Base-by-base conservation (phyloP, 2,113 vertebrate species). In the Hypomesus transpacificus region DNA sequence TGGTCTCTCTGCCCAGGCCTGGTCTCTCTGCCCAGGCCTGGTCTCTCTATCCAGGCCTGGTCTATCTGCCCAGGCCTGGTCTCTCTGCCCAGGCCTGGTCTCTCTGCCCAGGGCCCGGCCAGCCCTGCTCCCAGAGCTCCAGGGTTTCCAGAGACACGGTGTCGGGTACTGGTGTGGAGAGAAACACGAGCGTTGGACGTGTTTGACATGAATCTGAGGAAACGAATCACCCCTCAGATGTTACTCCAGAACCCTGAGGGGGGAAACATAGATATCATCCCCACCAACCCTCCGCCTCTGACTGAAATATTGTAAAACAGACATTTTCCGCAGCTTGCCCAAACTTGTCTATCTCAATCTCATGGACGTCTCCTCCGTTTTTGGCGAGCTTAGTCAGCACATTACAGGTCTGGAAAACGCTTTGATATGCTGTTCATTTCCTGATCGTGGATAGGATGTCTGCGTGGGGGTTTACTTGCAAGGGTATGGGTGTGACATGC, bases 171-270 rank as follows among this genome's bases (percentile, higher is more conserved):
- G 60, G 79, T 65, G 73, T 79, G 28, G 70, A 56, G 39, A 71
- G 66, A 79, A 80, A 66, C 63, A 70, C 69, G 68, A 67, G 64
- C 74, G 73, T 78, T 74, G 80, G 78, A 83, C 74, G 9, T 61
- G 28, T 79, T 75, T 71, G 82, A 82, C 84, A 71, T 79, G 71
- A 79, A 86, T 82, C 75, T 74, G 1, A 11, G 21, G 60, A 56
- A 71, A 86, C 82, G 81, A 83, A 87, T 88, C 74, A 64, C 75
- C 76, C 70, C 63, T 65, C 60, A 64, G 17, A 70, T 76, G 78
- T 80, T 68, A 2, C 70, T 56, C 34, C 69, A 54, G 51, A 74
- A 7, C 18, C 60, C 66, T 83, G 75, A 14, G 13, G 74, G 74
- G 82, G 82, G 68, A 59, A 81, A 69, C 77, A 62, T 61, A 77